Evolutionary conservation across 2,888 invertebrate genomes (phyloP).

Genomic region (Phlogophora meticulosa): DNA sequence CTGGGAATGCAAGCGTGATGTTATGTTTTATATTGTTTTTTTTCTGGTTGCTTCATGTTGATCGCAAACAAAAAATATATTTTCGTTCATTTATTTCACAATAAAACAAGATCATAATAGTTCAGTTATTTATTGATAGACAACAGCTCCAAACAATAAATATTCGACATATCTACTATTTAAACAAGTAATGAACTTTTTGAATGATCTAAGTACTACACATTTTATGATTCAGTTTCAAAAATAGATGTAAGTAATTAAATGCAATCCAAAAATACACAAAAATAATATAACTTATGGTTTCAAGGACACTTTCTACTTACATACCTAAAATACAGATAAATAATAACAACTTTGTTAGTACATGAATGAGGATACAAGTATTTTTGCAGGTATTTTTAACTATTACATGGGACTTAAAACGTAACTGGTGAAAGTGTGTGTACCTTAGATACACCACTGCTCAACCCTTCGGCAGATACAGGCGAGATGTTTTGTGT

Average conservation of each 20-base stretch:
- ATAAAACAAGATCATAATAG: slow-evolving; percentile 1
- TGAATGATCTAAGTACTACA: slow-evolving; percentile 14
- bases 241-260: slow-evolving; percentile 29
- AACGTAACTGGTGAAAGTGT: too few species aligned
- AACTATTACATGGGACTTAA: too few species aligned
- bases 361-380: slow-evolving; percentile 6
- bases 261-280: slow-evolving; percentile 66
- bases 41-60: too few species aligned
- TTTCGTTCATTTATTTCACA: too few species aligned
- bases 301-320: slow-evolving; percentile 58
- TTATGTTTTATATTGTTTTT: too few species aligned
- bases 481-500: not conserved
- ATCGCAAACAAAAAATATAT: too few species aligned
- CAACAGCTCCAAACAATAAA: slow-evolving; percentile 50
- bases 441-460: too few species aligned
- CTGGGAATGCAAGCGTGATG: too few species aligned
- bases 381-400: slow-evolving; percentile 1
- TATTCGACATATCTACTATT: slow-evolving; percentile 46
- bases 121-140: slow-evolving; percentile 52
- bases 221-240: slow-evolving; percentile 41
- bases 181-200: slow-evolving; percentile 43
- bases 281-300: slow-evolving; percentile 46
- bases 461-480: too few species aligned
- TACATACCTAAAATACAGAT: slow-evolving; percentile 42
- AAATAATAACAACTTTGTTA: slow-evolving; percentile 49